Base-by-base conservation (phyloP, 2,797 vertebrate species). In the Phyllotis vaccarum region DNA sequence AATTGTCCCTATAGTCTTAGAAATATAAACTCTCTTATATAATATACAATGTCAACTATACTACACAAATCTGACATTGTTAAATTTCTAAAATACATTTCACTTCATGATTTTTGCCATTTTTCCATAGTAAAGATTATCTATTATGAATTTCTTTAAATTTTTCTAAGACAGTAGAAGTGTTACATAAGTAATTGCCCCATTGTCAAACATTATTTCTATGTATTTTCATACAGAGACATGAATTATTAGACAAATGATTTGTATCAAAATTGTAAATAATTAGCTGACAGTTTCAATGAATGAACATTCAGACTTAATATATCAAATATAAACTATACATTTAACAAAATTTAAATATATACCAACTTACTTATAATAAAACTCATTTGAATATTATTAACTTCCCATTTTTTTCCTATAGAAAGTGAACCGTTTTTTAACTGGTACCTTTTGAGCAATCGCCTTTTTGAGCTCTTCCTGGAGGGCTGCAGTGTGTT, bases 381-480 rank as follows among this genome's bases (percentile, higher is more conserved):
- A 66, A 27, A 75, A 96, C 76, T 37, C 81, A 82, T 91, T 86
- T 96, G 46, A 97, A 58, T 75, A 54, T 83, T 95, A 96, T 89
- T 88, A 82, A 90, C 2, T 78, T 6, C 9, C 58, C 76, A 72
- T 9, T 81, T 97, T 96, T 97, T 93, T 91, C 76, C 29, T 31
- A 37, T 43, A 88, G 74, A 91, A 37, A 94, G 89, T 24, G 95
- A 95, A 89, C 68, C 96, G 58, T 13, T n/a, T 95, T 89, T 72
- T 68, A 79, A n/a, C n/a, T 81, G 62, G 68, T 98, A 98, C 99
- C 99, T 99, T 99, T 97, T 99, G 99, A 93, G 98, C 98, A 90
- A 98, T 86, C 58, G 97, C 97, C 76, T 98, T 98, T 98, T 99
- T 99, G 94, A 99, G 96, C 94, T 99, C 98, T 49, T 98, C 97